A percentile compares a stretch with the other conserved stretches of the same genome.
These are phyloP conservation scores for Battus philenor DNA, from an alignment of 1,140 invertebrate species.

Conservation along the genomic window DNA sequence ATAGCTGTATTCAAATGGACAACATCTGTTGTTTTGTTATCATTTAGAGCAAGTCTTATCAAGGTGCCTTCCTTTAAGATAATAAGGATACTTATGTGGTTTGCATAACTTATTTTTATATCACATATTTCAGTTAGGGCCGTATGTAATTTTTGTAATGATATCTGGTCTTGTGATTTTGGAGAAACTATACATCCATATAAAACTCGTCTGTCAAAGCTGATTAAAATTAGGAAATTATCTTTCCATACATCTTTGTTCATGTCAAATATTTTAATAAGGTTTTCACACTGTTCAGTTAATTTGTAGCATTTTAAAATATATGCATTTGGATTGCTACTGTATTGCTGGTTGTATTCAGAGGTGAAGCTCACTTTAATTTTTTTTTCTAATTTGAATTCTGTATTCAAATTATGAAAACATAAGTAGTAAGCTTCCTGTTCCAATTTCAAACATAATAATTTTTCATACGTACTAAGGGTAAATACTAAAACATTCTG, in stretches of 20 bases:
- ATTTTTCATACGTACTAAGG: slow-evolving; percentile 20
- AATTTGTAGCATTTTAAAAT: slow-evolving; percentile 22
- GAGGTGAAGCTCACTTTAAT: slow-evolving; percentile 10
- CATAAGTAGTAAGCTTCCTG: slow-evolving; percentile 27
- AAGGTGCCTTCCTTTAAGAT: slow-evolving; percentile 44
- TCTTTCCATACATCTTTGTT: slow-evolving; percentile 17
- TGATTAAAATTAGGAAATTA: slow-evolving; percentile 33
- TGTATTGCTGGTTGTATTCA: slow-evolving; percentile 13
- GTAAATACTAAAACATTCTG: slow-evolving; percentile 22
- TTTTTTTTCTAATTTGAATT: slow-evolving; percentile 30
- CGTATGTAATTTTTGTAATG: slow-evolving; percentile 35
- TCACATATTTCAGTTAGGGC: slow-evolving; percentile 43
- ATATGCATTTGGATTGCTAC: slow-evolving; percentile 15
- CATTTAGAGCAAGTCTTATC: slow-evolving; percentile 28
- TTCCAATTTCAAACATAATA: slow-evolving; percentile 36
- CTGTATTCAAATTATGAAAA: slow-evolving; percentile 30
- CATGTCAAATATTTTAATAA: slow-evolving; percentile 28
- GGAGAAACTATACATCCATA: slow-evolving; percentile 35
- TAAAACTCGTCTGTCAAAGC: slow-evolving; percentile 41
- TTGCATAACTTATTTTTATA: slow-evolving; percentile 26
- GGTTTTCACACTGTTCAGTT: slow-evolving; percentile 18
- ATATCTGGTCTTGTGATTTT: slow-evolving; percentile 18
- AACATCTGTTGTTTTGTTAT: slow-evolving; percentile 22
- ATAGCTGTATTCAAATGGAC: slow-evolving; percentile 52
- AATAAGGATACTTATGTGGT: slow-evolving; percentile 31